Evolutionary conservation across 2,113 vertebrate species (phyloP), one percentile per base, ranked within the genome.

Genomic region (Rattus norvegicus): DNA sequence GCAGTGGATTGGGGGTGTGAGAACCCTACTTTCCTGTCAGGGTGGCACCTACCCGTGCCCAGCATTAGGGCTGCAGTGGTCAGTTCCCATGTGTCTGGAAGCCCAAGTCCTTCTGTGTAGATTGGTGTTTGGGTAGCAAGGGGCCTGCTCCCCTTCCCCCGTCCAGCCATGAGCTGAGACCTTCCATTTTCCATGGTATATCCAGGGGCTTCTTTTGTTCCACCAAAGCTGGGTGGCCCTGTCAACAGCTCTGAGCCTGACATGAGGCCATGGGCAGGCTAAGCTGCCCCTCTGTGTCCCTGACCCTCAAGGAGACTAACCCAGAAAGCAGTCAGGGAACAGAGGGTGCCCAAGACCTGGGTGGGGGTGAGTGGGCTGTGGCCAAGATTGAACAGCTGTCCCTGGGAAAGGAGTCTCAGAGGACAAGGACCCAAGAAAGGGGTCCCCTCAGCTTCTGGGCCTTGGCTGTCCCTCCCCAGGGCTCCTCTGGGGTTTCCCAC

Each of bases 1-100:
- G 93, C 91, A 93, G 72, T 80, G 61, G 97, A 93, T 73, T 95
- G 90, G 94, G 70, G 79, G 33, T 56, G 67, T 65, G 91, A 87
- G 59, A 93, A 76, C 93, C 77, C 93, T 86, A 52, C 47, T 67
- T 26, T 83, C 87, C 87, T 54, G n/a, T 59, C 7, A 4, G 26
- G 39, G 39, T 56, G 90, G 84, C 63, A 6, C 47, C 54, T 30
- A 70, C 81, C 59, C 33, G 6, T 7, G 19, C 24, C 85, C 22
- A 26, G 54, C 85, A 77, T 63, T 56, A 13, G 12, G 49, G 49
- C 24, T 30, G 69, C 33, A 1, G n/a, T 11, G 2, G 26, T 54
- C 76, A 20, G 0, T 52, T 85, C 75, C 73, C 43, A 12, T 3
- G 20, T 1, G 43, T 54, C 76, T 70, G 39, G 19, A 36, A 12